Conservation (phyloP, 2,113 vertebrate genomes). For the Sorex fumeus region DNA sequence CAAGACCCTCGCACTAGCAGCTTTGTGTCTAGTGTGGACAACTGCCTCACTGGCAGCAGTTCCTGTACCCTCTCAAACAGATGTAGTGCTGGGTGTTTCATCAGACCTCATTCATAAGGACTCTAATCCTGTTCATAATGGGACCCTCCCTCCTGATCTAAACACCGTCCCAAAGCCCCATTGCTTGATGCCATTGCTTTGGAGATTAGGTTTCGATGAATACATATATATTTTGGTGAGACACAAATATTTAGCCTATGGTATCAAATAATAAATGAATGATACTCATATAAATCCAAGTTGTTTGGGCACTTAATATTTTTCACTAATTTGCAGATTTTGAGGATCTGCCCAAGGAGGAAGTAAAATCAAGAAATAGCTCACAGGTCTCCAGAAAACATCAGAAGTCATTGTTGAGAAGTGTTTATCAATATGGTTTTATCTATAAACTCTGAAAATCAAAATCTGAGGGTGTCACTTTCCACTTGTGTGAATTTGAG, state of each 20-base stretch:
- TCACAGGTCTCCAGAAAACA: neutral
- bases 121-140: neutral
- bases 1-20: neutral
- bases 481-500: neutral
- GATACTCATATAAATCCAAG: neutral
- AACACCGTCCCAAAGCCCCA: neutral
- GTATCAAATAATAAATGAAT: neutral
- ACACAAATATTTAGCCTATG: neutral
- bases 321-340: conserved; percentile 50
- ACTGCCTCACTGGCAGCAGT: neutral
- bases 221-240: neutral
- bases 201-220: neutral
- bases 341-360: neutral
- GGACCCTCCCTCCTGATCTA: neutral
- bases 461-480: neutral
- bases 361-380: neutral
- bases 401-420: neutral
- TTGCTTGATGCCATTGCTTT: neutral
- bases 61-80: neutral
- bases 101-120: neutral
- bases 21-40: neutral
- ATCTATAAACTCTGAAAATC: neutral
- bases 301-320: neutral
- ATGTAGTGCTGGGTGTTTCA: neutral
- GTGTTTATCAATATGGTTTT: neutral